Percentiles rank a stretch among this genome's conserved stretches.
Evolutionary conservation across 2,797 vertebrate genomes (phyloP).

Genomic region (Bufotes viridis): DNA sequence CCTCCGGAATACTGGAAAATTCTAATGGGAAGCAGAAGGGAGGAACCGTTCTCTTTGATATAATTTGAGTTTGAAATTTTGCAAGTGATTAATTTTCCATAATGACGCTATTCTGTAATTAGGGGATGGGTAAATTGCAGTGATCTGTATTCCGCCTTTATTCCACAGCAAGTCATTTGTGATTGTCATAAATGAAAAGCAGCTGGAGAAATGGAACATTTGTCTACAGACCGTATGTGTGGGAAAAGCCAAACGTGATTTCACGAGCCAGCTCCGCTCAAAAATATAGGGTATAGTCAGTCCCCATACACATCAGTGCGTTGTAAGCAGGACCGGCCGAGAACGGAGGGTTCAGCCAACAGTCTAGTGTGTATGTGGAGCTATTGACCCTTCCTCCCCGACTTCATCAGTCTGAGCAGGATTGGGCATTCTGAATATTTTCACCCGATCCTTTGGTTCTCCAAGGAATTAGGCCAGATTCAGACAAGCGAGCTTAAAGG

Average conservation of each 20-base stretch:
- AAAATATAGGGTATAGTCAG: background rate
- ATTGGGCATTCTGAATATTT: too few relatives aligned
- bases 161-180: background rate
- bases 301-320: too few relatives aligned
- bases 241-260: background rate
- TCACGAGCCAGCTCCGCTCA: background rate
- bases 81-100: conserved; percentile 23
- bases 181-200: background rate
- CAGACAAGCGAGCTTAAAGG: too few relatives aligned
- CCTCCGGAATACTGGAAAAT: background rate
- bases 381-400: too few relatives aligned
- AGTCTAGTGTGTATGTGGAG: too few relatives aligned
- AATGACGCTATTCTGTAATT: conserved; percentile 19
- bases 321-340: too few relatives aligned
- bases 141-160: background rate
- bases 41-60: background rate
- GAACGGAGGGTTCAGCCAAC: too few relatives aligned
- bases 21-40: background rate
- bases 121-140: conserved; percentile 8
- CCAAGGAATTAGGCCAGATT: too few relatives aligned
- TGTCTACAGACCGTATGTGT: background rate
- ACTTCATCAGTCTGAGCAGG: too few relatives aligned
- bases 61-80: conserved; percentile 3
- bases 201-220: background rate
- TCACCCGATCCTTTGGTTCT: too few relatives aligned